Evolutionary conservation across 2,797 vertebrate genomes (phyloP).

Genomic region (Mionectes olivaceus): DNA sequence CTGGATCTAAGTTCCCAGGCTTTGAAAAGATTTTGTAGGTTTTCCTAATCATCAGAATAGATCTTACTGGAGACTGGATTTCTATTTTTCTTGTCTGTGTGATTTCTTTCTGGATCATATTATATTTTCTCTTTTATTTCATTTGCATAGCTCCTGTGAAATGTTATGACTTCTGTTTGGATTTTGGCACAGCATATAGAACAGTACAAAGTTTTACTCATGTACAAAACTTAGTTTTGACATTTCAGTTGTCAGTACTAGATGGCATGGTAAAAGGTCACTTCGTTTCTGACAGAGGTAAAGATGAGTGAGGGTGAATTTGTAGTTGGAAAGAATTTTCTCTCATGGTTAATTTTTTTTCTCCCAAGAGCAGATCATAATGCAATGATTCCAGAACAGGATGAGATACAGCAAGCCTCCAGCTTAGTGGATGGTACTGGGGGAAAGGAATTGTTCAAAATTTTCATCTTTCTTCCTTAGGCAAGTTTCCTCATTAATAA

Average conservation of each 20-base stretch:
- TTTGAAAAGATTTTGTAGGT: not conserved
- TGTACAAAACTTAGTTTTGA: not conserved
- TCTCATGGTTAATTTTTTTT: not conserved
- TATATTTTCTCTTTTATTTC: not conserved
- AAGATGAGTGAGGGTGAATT: not conserved
- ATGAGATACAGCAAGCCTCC: not conserved
- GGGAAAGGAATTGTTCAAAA: not conserved
- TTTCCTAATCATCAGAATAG: not conserved
- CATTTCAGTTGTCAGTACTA: not conserved
- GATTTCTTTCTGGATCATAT: not conserved
- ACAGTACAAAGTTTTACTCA: fast-evolving
- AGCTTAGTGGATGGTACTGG: not conserved
- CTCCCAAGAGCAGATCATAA: not conserved
- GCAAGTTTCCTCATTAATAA: not conserved
- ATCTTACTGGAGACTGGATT: not conserved
- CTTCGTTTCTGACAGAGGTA: not conserved
- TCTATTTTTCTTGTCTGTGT: not conserved
- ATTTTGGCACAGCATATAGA: not conserved
- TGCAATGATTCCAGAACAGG: not conserved
- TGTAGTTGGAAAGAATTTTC: not conserved
- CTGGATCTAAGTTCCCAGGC: not conserved
- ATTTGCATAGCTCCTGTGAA: not conserved
- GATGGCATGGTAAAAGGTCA: not conserved
- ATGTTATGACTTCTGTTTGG: not conserved
- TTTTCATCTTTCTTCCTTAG: not conserved